A percentile compares a stretch with the other conserved stretches of the same genome.
Evolutionary conservation across 2,797 vertebrate species (phyloP).

Genomic region (Enteromius trimaculatus): DNA sequence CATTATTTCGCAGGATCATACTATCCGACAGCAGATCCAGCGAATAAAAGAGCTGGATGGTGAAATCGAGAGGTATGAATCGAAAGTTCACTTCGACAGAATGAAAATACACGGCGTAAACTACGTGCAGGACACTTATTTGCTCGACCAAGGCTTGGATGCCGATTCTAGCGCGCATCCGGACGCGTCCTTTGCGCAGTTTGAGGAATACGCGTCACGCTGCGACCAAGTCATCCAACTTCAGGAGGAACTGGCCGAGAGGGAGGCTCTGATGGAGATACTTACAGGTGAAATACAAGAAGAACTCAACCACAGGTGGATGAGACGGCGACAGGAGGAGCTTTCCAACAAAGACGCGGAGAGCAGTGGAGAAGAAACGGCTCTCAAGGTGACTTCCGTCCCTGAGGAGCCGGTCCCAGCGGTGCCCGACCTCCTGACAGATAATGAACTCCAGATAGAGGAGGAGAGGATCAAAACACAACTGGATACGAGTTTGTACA

Average conservation of each 20-base stretch:
- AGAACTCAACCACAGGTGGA: slow-evolving; percentile 94
- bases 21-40: slow-evolving; percentile 94
- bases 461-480: slow-evolving; percentile 89
- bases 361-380: slow-evolving; percentile 65
- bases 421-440: slow-evolving; percentile 66
- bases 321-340: slow-evolving; percentile 85
- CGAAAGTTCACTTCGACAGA: slow-evolving; percentile 89
- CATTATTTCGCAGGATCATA: slow-evolving; percentile 97
- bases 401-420: slow-evolving; percentile 4
- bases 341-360: slow-evolving; percentile 70
- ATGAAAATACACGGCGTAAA: slow-evolving; percentile 91
- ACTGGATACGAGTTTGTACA: slow-evolving; percentile 93
- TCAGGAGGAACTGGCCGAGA: slow-evolving; percentile 87
- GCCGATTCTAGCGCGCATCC: slow-evolving; percentile 34
- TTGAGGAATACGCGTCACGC: slow-evolving; percentile 84
- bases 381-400: slow-evolving; percentile 44
- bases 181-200: slow-evolving; percentile 66
- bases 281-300: slow-evolving; percentile 90
- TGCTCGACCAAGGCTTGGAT: slow-evolving; percentile 77
- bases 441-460: slow-evolving; percentile 80
- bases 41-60: slow-evolving; percentile 89
- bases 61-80: slow-evolving; percentile 92
- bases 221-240: slow-evolving; percentile 87
- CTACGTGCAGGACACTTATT: slow-evolving; percentile 97
- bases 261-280: slow-evolving; percentile 88